These are phyloP conservation scores for Limulus polyphemus DNA, from an alignment of 2,888 invertebrate species.

Conservation along the genomic window DNA sequence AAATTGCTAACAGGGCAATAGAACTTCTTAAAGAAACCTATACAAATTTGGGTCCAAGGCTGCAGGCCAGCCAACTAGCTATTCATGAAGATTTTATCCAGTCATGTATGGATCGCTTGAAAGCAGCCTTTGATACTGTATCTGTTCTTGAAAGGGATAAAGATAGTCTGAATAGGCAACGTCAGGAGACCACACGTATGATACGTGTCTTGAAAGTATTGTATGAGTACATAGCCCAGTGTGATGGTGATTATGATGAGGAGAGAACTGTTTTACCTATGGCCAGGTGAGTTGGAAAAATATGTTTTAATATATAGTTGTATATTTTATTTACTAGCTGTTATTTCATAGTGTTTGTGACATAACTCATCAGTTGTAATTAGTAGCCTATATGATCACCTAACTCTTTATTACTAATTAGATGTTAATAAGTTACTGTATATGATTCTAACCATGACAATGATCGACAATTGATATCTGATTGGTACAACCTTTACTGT, in stretches of 20 bases:
- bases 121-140: slow-evolving; percentile 72
- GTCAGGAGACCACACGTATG: slow-evolving; percentile 66
- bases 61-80: slow-evolving; percentile 57
- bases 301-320: not conserved
- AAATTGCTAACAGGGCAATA: slow-evolving; percentile 83
- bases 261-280: slow-evolving; percentile 81
- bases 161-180: slow-evolving; percentile 43
- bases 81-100: slow-evolving; percentile 87
- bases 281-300: slow-evolving; percentile 45
- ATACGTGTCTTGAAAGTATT: slow-evolving; percentile 85
- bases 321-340: too few relatives aligned
- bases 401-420: too few relatives aligned
- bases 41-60: slow-evolving; percentile 76
- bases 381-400: too few relatives aligned
- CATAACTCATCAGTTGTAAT: too few relatives aligned
- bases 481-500: too few relatives aligned
- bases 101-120: slow-evolving; percentile 78
- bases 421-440: too few relatives aligned
- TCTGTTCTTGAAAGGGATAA: slow-evolving; percentile 47
- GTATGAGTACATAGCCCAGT: slow-evolving; percentile 88
- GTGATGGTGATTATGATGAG: slow-evolving; percentile 57
- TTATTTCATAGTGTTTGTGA: too few relatives aligned
- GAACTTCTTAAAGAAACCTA: slow-evolving; percentile 82
- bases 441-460: too few relatives aligned
- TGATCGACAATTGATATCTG: too few relatives aligned